Evolutionary conservation across 2,888 invertebrate species (phyloP).

Genomic region (Tetranychus truncatus): DNA sequence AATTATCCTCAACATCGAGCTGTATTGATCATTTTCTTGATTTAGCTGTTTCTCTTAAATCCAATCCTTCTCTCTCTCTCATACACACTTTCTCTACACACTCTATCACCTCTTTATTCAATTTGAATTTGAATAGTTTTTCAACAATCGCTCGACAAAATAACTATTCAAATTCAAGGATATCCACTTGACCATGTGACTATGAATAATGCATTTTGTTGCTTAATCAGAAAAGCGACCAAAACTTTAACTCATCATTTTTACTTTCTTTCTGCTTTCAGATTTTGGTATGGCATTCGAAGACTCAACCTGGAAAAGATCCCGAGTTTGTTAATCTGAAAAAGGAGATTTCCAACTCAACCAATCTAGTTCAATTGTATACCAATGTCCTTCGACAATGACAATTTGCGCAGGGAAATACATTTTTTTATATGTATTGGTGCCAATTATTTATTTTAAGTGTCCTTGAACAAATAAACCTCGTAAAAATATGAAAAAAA

Average conservation of each 20-base stretch:
- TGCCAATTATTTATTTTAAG: neutral
- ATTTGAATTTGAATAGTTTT: neutral
- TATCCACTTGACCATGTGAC: neutral
- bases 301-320: conserved; percentile 13
- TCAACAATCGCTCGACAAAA: neutral
- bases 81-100: neutral
- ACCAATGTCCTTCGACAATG: conserved; percentile 13
- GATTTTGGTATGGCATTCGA: conserved; percentile 24
- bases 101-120: neutral
- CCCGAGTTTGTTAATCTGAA: conserved; percentile 9
- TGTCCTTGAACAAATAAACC: neutral
- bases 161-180: neutral
- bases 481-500: neutral
- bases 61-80: neutral
- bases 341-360: conserved; percentile 17
- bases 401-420: conserved; percentile 7
- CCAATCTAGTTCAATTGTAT: conserved; percentile 19
- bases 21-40: too few species aligned
- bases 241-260: neutral
- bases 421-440: neutral
- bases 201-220: neutral
- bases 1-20: neutral
- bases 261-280: neutral
- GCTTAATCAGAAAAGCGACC: neutral
- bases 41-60: neutral